Evolutionary conservation across 2,797 vertebrate species (phyloP), one percentile per base, ranked within the genome.

Genomic region (Sternarchorhynchus goeldii): DNA sequence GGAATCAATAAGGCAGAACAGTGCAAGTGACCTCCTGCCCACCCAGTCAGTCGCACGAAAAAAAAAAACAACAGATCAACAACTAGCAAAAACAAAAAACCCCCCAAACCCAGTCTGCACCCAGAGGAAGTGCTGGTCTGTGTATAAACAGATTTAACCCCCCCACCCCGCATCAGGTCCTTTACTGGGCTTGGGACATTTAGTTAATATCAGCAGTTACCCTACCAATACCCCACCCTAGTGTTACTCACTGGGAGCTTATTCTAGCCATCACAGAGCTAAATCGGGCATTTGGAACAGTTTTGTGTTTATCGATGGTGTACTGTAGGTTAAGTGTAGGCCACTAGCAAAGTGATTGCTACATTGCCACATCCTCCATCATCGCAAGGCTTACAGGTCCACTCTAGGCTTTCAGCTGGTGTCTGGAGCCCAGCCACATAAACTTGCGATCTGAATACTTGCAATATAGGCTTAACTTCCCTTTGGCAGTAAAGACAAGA

Each of bases 251-350:
- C 29, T 7, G 7, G 4, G 20, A 25, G 20, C 18, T 53, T 39
- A 68, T 65, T 66, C 32, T 53, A 69, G 59, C 32, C 36, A 0
- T 65, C 57, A 57, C 29, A 39, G 36, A 31, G 21, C n/a, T 16
- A 45, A 74, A 50, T 20, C 0, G 6, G 36, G 63, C 20, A 50
- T 64, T 73, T 73, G 31, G 62, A 63, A 69, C 25, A 75, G 72
- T 57, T 82, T 12, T 56, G 20, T 56, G 64, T 71, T 78, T 82
- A 71, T 68, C 21, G 31, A 55, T 36, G 59, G 76, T 75, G 72
- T 80, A 80, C n/a, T 32, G 32, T 71, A 62, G 70, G 71, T 80
- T 77, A 75, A 80, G 83, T 77, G 80, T 50, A 53, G 39, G 73
- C 70, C 25, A 34, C 69, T 72, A 69, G 63, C 73, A 36, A 25